A percentile compares a stretch with the other conserved stretches of the same genome.
phyloP scores from a whole-genome alignment of 2,797 vertebrate genomes.

The Acanthurus leucopareius region DNA sequence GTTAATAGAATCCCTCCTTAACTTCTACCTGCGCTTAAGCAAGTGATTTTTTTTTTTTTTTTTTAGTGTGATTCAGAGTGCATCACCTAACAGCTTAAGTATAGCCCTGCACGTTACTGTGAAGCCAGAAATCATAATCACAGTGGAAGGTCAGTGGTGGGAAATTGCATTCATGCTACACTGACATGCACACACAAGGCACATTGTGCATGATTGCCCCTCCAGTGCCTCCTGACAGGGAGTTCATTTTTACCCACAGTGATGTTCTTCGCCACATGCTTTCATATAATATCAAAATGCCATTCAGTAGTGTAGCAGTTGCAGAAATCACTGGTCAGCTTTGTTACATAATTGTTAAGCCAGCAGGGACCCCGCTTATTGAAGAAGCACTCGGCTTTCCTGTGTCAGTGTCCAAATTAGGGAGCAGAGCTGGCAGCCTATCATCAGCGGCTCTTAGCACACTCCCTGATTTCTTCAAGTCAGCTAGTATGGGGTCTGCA shows the following conservation, averaged over 20 bases:
- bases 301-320: conserved; percentile 64
- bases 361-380: conserved; percentile 71
- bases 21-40: conserved; percentile 39
- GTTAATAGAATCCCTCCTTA: conserved; percentile 45
- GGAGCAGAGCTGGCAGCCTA: conserved; percentile 71
- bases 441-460: conserved; percentile 70
- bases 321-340: conserved; percentile 76
- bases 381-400: conserved; percentile 70
- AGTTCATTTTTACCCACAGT: conserved; percentile 67
- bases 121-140: conserved; percentile 55
- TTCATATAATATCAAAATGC: conserved; percentile 64
- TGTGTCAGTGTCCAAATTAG: conserved; percentile 77
- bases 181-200: conserved; percentile 64
- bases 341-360: conserved; percentile 77
- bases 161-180: conserved; percentile 73
- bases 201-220: conserved; percentile 67
- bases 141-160: conserved; percentile 66
- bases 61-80: conserved; percentile 55
- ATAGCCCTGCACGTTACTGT: conserved; percentile 42
- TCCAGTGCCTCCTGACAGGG: conserved; percentile 60
- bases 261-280: conserved; percentile 27
- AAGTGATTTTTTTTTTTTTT: conserved; percentile 24
- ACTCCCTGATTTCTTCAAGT: conserved; percentile 62
- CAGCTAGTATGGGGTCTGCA: conserved; percentile 46
- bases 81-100: conserved; percentile 72